phyloP scores from a whole-genome alignment of 2,797 vertebrate genomes.

The Orientallactaga sibirica region DNA sequence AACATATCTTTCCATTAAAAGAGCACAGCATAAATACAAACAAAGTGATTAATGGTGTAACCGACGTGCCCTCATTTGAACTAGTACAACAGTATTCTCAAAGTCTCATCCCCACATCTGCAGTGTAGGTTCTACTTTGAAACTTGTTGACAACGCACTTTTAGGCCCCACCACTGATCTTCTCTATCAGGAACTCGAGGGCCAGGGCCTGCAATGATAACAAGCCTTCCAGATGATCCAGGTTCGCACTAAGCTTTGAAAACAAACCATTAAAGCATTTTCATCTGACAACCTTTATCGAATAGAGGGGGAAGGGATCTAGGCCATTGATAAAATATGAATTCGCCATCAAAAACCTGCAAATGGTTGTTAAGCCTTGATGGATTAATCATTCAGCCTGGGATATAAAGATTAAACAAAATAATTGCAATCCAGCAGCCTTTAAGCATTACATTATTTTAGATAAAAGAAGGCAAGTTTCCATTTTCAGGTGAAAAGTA shows the following conservation, averaged over 20 bases:
- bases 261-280: slow-evolving; percentile 5
- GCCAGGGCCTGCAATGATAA: slow-evolving; percentile 20
- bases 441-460: slow-evolving; percentile 70
- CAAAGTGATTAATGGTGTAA: slow-evolving; percentile 29
- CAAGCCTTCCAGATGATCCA: slow-evolving; percentile 7
- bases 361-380: slow-evolving; percentile 60
- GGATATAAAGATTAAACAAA: slow-evolving; percentile 68
- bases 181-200: slow-evolving; percentile 9
- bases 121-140: not conserved
- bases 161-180: not conserved
- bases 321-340: slow-evolving; percentile 52
- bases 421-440: slow-evolving; percentile 67
- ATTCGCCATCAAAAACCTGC: slow-evolving; percentile 67
- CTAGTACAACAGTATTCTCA: not conserved
- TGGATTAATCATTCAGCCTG: slow-evolving; percentile 56
- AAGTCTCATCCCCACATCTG: not conserved
- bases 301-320: not conserved
- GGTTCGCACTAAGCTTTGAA: not conserved
- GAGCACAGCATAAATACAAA: slow-evolving; percentile 38
- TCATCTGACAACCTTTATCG: slow-evolving; percentile 8
- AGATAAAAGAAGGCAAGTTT: slow-evolving; percentile 64
- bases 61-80: slow-evolving; percentile 1
- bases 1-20: slow-evolving; percentile 50
- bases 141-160: not conserved
- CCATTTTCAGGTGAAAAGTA: slow-evolving; percentile 69